Evolutionary conservation across 2,113 vertebrate species (phyloP).

Genomic region (Gavia stellata): DNA sequence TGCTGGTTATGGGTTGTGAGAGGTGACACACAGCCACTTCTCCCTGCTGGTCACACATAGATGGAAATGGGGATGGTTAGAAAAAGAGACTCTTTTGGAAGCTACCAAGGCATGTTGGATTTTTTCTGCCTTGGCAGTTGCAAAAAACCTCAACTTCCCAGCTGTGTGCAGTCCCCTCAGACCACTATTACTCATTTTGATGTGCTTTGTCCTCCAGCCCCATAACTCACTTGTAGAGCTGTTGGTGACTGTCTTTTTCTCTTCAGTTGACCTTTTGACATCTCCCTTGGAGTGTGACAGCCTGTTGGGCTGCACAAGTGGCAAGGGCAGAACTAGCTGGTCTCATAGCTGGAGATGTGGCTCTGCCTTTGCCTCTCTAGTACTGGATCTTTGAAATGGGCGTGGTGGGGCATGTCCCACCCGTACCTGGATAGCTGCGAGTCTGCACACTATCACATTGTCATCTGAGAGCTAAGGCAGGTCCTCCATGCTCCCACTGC

Average conservation of each 20-base stretch:
- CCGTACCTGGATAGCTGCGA: background rate
- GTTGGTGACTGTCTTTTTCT: background rate
- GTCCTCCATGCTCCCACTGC: background rate
- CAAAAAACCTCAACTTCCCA: background rate
- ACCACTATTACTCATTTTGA: background rate
- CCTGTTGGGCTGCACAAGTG: background rate
- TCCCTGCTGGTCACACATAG: background rate
- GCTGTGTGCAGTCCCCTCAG: background rate
- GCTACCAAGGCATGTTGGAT: background rate
- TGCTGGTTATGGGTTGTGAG: background rate
- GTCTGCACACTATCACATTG: rapidly evolving
- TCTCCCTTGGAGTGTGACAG: background rate
- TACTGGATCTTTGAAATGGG: background rate
- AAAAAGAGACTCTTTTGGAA: background rate
- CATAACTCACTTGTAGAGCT: background rate
- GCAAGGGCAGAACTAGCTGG: background rate
- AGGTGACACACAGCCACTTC: background rate
- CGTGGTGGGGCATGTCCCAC: background rate
- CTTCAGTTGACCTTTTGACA: background rate
- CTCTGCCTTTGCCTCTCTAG: background rate
- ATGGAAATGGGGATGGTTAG: background rate
- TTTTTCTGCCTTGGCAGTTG: background rate
- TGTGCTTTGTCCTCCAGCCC: background rate
- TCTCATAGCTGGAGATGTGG: background rate
- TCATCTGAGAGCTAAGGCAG: background rate